Percentiles rank a stretch among this genome's conserved stretches.
These are phyloP conservation scores for Phataginus tetradactyla DNA, from an alignment of 2,797 vertebrate genomes.

Conservation along the genomic window DNA sequence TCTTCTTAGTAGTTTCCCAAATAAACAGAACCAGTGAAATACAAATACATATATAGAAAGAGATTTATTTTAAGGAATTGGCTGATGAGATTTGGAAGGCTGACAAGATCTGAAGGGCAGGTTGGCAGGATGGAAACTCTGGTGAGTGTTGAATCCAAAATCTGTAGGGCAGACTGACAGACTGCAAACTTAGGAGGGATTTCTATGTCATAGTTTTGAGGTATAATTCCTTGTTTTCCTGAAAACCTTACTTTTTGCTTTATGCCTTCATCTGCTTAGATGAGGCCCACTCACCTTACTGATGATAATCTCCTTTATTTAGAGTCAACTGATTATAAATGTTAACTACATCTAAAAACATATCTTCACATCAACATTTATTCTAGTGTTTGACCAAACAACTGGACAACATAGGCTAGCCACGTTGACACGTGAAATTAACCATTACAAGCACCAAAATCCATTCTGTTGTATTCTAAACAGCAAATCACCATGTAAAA, in stretches of 20 bases:
- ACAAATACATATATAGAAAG: background rate
- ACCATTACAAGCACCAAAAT: background rate
- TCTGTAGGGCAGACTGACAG: background rate
- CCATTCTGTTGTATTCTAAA: background rate
- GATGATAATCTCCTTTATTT: background rate
- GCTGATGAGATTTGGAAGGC: background rate
- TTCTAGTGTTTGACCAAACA: background rate
- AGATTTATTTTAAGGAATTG: background rate
- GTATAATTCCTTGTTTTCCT: background rate
- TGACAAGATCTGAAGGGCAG: background rate
- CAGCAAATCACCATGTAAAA: background rate
- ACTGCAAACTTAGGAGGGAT: background rate
- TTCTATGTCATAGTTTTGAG: background rate
- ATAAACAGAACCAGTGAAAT: background rate
- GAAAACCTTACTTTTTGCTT: background rate
- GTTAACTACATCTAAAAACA: background rate
- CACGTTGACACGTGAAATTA: background rate
- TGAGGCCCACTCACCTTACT: background rate
- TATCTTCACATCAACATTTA: background rate
- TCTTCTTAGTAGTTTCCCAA: background rate
- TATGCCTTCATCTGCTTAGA: background rate
- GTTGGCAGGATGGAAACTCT: background rate
- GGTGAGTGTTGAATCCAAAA: background rate
- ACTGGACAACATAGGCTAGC: background rate
- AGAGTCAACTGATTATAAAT: background rate